Evolutionary conservation across 53 echinoderm and acorn worm genomes (phyloP), one percentile per base, ranked within the genome.

Genomic region (Echinometra lucunter): DNA sequence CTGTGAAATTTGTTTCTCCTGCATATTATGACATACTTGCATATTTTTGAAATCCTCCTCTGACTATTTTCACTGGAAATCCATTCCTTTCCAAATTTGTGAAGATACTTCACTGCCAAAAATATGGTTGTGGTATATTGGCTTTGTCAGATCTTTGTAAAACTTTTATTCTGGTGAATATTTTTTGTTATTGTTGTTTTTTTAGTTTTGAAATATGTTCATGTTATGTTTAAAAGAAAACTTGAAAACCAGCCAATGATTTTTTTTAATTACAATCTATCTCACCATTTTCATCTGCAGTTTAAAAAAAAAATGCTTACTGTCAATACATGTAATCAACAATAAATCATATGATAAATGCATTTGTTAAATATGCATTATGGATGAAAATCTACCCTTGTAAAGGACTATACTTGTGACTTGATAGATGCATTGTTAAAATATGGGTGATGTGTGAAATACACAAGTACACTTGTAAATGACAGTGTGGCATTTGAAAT

Each of bases 391-490:
- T 81, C 23, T 72, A 81, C 81, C 42, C 7, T 21, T 81, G 81
- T 72, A 72, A 72, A 34, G 32, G 72, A 15, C 34, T 35, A 7
- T 32, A 72, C 1, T 35, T 72, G 42, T 44, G 42, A 44, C 44
- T 81, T 81, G 81, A 81, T 44, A 19, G 44, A 81, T 81, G 21
- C 44, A 19, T 81, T 44, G 27, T 81, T 81, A 44, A 81, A 81
- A 81, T 81, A 81, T 72, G 35, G 32, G 32, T 72, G 32, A 72
- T 34, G 32, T 34, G 16, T 28, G 30, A 30, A 6, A 72, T 72
- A 72, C 13, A 72, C 15, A 72, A 32, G 35, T 35, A 72, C 72
- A 72, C 72, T 34, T 72, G 72, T 72, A 72, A 72, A 30, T 72
- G 32, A 72, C 72, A 32, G 13, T 9, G 2, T 72, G 72, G 32